Evolutionary conservation across 2,113 vertebrate species (phyloP), one percentile per base, ranked within the genome.

Genomic region (Phrynocephalus versicolor): DNA sequence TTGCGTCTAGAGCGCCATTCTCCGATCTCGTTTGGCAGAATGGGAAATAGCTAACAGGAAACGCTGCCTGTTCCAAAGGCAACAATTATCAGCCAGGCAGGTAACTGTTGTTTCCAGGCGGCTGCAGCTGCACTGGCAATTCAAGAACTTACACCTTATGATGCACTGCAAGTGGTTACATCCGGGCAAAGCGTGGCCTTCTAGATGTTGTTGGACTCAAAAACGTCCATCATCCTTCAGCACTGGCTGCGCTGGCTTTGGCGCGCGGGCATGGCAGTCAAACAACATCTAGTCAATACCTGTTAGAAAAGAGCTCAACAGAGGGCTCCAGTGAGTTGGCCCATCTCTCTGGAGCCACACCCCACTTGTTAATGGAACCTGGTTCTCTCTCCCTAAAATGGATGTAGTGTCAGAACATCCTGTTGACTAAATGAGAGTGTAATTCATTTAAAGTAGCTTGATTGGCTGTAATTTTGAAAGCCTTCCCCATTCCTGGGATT

Each of bases 401-500:
- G 35, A n/a, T 21, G 57, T 3, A 10, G 25, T 72, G 0, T 21
- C 33, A 15, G 60, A 75, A 19, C 71, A 21, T 58, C 58, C 58
- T 8, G 30, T 45, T 62, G 57, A 64, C 74, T 33, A 33, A 51
- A 16, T 1, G 7, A 35, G n/a, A 21, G 14, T 35, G 2, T 65
- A n/a, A 15, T 19, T 35, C 41, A 55, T 3, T 77, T 37, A 13
- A 69, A 37, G 14, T 37, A 25, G 13, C n/a, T 70, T 45, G 37
- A n/a, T 72, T 23, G 27, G 45, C 5, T 10, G 23, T 37, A 81
- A 69, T 15, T 25, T 30, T n/a, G n/a, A n/a, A n/a, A n/a, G n/a
- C 16, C 74, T n/a, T 57, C 10, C 1, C 4, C 21, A 25, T 23
- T 78, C 37, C 88, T 78, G 85, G 91, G 92, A 89, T 89, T 86